Evolutionary conservation across 2,113 vertebrate genomes (phyloP), one percentile per base, ranked within the genome.

Genomic region (Lutjanus erythropterus): DNA sequence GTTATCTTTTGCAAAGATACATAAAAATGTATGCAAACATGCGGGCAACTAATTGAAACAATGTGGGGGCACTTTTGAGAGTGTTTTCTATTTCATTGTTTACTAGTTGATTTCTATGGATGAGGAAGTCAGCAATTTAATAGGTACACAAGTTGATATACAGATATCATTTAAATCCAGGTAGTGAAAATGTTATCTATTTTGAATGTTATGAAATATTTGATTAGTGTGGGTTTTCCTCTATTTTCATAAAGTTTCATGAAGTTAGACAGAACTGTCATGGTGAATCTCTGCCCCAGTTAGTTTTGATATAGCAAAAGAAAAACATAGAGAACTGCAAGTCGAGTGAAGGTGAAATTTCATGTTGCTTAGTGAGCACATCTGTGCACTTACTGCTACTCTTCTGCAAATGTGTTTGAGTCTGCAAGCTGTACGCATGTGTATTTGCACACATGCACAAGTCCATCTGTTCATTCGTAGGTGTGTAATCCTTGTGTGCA

Each of bases 401-500:
- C 64, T 14, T 29, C 14, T 64, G 46, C 16, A 33, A 78, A 58
- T 47, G 29, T 59, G 49, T 31, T 71, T 49, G 44, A 11, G 29
- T 58, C 19, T 70, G 27, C 42, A 41, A n/a, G 31, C 21, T 60
- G 3, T 39, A 46, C 9, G 11, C 1, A 1, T 46, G 18, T 58
- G 0, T 61, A 62, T 72, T 68, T 52, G n/a, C 42, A 27, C 39
- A n/a, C 2, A 56, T 75, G 29, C 16, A 19, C 7, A 0, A 16
- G 25, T 68, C 29, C 71, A 56, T 47, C 44, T 75, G 73, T 49
- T 35, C 29, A 21, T 46, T 5, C 19, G 41, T 50, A 44, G 29
- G 42, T 74, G 16, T 47, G n/a, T 53, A 62, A 70, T 62, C 60
- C n/a, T 71, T 59, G 7, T 29, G 46, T 47, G 23, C 59, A 41